A percentile compares a stretch with the other conserved stretches of the same genome.
Evolutionary conservation across 2,888 invertebrate species (phyloP).

Genomic region (Erebia palarica): DNA sequence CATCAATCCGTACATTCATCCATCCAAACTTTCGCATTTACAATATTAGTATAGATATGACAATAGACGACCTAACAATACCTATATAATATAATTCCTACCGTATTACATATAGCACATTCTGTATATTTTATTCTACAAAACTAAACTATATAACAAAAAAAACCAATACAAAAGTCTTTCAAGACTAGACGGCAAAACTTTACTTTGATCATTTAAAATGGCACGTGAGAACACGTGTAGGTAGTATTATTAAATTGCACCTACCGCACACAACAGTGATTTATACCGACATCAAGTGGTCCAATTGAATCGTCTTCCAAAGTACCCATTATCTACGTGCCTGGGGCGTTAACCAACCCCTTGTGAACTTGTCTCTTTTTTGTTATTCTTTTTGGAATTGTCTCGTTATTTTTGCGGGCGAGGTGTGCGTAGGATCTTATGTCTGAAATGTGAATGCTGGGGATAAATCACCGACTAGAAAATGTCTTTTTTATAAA

Average conservation of each 20-base stretch:
- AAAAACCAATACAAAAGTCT: background rate
- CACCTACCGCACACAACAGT: constrained; percentile 6
- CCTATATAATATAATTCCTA: too few relatives aligned
- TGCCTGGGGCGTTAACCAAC: constrained; percentile 39
- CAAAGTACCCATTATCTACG: constrained; percentile 54
- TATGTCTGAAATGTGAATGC: background rate
- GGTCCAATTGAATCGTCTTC: constrained; percentile 51
- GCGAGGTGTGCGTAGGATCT: background rate
- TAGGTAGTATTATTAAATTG: background rate
- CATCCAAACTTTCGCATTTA: too few relatives aligned
- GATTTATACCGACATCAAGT: constrained; percentile 52
- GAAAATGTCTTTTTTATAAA: too few relatives aligned
- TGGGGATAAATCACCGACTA: too few relatives aligned
- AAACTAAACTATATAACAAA: constrained; percentile 16
- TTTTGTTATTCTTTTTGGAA: constrained; percentile 17
- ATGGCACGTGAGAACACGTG: constrained; percentile 4
- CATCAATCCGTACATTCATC: too few relatives aligned
- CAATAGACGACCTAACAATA: too few relatives aligned
- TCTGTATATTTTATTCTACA: background rate
- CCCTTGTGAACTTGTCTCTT: constrained; percentile 17
- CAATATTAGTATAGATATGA: too few relatives aligned
- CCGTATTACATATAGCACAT: constrained; percentile 41
- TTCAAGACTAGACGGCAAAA: constrained; percentile 19
- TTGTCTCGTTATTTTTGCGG: constrained; percentile 7
- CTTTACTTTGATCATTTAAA: constrained; percentile 12